Evolutionary conservation across 2,113 vertebrate genomes (phyloP), one percentile per base, ranked within the genome.

Genomic region (Uropsilus gracilis): DNA sequence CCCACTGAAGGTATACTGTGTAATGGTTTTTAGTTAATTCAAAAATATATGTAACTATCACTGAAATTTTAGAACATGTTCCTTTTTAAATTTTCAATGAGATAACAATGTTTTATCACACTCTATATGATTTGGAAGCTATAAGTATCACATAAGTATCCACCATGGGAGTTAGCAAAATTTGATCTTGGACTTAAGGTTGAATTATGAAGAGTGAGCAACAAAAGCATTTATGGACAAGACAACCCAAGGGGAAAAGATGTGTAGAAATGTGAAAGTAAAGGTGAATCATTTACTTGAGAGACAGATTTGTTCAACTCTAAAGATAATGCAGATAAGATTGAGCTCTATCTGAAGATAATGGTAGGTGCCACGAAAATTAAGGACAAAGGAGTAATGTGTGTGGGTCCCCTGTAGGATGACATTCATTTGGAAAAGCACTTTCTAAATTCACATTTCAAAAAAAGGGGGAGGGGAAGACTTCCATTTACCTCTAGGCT

Each of bases 381-480:
- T 72, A 69, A 46, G 37, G 50, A 16, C 42, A 50, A 34, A 55
- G n/a, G 14, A 30, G 4, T 26, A 12, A 44, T 8, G 10, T 48
- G 17, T 48, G 8, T 72, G 48, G 13, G 17, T 48, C 34, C n/a
- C 75, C 80, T 78, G 32, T n/a, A 66, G 87, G 81, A n/a, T n/a
- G n/a, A 44, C 42, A 90, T 72, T 71, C 71, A 22, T 76, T 50
- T 26, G 59, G 12, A 91, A 80, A 84, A 89, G 44, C 26, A 66
- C 59, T 95, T 90, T 86, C 63, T 91, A 84, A 89, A 91, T n/a
- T 91, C 59, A 66, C 81, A n/a, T 42, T 86, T 53, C 76, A 34
- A 30, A 37, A 34, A 37, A 17, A 50, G 72, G 42, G 9, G 61
- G 59, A 61, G 81, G 84, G 9, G 61, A 64, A 61, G 81, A 80